These are phyloP conservation scores for Hypothenemus hampei DNA, from an alignment of 1,140 invertebrate genomes.

Conservation along the genomic window DNA sequence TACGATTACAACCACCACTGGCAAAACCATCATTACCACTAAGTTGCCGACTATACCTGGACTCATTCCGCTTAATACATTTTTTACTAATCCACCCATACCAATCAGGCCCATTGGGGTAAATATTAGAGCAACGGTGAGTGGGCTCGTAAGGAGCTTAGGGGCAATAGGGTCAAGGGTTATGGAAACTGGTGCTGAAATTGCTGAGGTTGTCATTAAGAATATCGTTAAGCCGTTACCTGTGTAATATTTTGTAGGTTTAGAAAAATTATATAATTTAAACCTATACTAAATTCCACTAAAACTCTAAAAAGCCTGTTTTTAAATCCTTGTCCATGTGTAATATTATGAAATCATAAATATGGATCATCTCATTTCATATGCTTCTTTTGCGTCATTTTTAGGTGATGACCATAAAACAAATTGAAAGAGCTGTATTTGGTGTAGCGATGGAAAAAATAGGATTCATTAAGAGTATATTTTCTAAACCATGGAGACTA, in stretches of 20 bases:
- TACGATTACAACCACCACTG: constrained; percentile 9
- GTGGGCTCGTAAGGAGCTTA: constrained; percentile 32
- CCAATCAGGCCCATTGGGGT: constrained; percentile 23
- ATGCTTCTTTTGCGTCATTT: constrained; percentile 12
- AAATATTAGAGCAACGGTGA: constrained; percentile 32
- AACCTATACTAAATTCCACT: background rate
- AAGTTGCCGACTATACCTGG: background rate
- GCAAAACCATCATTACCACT: constrained; percentile 4
- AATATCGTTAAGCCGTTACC: constrained; percentile 18
- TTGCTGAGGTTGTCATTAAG: constrained; percentile 37
- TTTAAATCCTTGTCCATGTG: background rate
- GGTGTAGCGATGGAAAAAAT: constrained; percentile 20
- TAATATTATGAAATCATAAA: background rate
- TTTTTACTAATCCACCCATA: constrained; percentile 29
- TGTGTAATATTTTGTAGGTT: constrained; percentile 1
- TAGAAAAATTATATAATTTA: background rate
- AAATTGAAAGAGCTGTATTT: constrained; percentile 19
- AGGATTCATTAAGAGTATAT: constrained; percentile 8
- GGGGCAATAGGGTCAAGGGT: constrained; percentile 36
- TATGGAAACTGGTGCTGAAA: constrained; percentile 37
- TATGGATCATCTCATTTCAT: background rate
- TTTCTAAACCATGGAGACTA: constrained; percentile 8
- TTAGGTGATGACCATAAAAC: constrained; percentile 29
- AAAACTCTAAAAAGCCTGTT: no score
- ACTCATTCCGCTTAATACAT: constrained; percentile 19